These are phyloP conservation scores for Danio albolineatus DNA, from an alignment of 2,797 vertebrate genomes.

Conservation along the genomic window DNA sequence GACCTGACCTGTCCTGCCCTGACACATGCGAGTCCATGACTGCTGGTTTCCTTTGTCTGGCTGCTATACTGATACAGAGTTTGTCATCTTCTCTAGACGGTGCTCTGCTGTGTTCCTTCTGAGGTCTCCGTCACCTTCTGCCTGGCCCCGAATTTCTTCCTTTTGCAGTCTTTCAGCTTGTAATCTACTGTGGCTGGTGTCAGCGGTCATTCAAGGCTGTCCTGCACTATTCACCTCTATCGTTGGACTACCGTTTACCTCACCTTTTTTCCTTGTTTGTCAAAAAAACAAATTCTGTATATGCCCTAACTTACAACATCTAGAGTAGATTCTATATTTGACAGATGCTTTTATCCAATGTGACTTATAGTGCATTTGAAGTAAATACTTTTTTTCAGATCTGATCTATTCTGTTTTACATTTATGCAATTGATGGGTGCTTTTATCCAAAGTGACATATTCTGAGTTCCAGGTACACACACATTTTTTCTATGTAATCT, in stretches of 20 bases:
- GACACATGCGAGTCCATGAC: not conserved
- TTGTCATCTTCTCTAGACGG: not conserved
- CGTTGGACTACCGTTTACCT: not conserved
- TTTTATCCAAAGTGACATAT: too few relatives aligned
- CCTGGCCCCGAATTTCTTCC: not conserved
- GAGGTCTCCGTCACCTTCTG: not conserved
- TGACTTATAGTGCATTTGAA: too few relatives aligned
- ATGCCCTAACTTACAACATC: too few relatives aligned
- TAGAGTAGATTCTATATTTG: too few relatives aligned
- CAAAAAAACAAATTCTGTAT: too few relatives aligned
- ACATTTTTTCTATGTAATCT: too few relatives aligned
- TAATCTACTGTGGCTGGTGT: not conserved
- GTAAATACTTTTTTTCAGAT: too few relatives aligned
- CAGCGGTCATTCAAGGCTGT: not conserved
- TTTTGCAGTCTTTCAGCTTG: not conserved
- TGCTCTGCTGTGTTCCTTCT: not conserved
- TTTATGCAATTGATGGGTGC: too few relatives aligned
- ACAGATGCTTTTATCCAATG: too few relatives aligned
- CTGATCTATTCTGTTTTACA: too few relatives aligned
- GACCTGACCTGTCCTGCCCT: not conserved
- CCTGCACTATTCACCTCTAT: too few relatives aligned
- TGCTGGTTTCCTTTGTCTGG: not conserved
- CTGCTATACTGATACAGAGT: not conserved
- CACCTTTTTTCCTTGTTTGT: not conserved
- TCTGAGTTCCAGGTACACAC: too few relatives aligned